Evolutionary conservation across 2,113 vertebrate species (phyloP).

Genomic region (Trichomycterus rosablanca): DNA sequence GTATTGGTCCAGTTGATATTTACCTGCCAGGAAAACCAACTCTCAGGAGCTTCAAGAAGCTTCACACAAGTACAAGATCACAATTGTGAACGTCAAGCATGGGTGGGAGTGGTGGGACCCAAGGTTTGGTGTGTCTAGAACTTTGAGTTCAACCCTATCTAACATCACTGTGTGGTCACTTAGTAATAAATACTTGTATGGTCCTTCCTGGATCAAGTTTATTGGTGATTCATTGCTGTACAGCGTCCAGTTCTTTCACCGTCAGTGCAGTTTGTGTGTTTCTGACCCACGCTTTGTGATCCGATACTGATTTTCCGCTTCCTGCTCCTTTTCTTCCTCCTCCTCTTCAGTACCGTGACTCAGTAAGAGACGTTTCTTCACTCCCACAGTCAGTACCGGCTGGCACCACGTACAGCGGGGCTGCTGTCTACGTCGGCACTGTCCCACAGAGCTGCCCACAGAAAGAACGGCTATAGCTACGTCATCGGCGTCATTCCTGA

Average conservation of each 20-base stretch:
- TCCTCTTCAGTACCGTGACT: constrained; percentile 32
- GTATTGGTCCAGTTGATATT: no score
- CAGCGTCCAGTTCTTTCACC: constrained; percentile 1
- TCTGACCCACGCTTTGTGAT: constrained; percentile 10
- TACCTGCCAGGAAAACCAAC: no score
- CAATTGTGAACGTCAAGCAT: no score
- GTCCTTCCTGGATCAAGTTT: background rate
- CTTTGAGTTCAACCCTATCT: no score
- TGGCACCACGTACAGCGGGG: constrained; percentile 11
- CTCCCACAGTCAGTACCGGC: background rate
- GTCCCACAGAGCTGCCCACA: constrained; percentile 1
- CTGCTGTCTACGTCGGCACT: constrained; percentile 1
- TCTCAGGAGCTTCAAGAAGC: no score
- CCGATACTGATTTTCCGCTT: background rate
- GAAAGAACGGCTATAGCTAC: background rate
- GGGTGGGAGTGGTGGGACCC: no score
- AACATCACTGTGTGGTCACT: no score
- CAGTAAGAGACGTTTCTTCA: constrained; percentile 16
- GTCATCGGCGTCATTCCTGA: constrained; percentile 1
- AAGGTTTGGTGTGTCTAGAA: no score
- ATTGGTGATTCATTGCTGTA: background rate
- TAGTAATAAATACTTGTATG: no score
- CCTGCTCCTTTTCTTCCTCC: constrained; percentile 9
- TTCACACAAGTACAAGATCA: no score
- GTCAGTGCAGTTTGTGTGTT: background rate